Conservation (phyloP, 2,888 invertebrate genomes). For the Alviniconcha strummeri region DNA sequence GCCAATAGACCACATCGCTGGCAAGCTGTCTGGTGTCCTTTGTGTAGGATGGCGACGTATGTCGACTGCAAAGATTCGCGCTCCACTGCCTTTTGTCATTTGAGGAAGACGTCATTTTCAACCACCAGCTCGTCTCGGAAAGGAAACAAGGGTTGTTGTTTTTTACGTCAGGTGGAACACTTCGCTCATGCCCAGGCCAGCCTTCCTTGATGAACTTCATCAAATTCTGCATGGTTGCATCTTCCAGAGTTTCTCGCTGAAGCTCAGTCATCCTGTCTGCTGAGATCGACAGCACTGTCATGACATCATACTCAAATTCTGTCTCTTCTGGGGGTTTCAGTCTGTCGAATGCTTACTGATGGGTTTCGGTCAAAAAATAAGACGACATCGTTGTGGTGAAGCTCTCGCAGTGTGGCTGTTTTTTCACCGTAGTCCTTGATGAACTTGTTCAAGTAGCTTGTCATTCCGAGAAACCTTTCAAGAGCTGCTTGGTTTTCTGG, state of each 20-base stretch:
- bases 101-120: background rate
- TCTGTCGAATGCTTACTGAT: too few relatives aligned
- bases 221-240: slow-evolving; percentile 33
- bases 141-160: slow-evolving; percentile 20
- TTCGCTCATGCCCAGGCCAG: slow-evolving; percentile 29
- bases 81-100: slow-evolving; percentile 14
- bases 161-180: slow-evolving; percentile 5
- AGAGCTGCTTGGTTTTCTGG: too few relatives aligned
- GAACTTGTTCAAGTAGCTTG: too few relatives aligned
- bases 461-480: too few relatives aligned
- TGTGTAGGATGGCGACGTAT: background rate
- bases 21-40: too few relatives aligned
- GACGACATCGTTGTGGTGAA: too few relatives aligned
- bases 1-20: too few relatives aligned
- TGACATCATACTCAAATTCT: slow-evolving; percentile 24
- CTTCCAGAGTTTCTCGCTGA: slow-evolving; percentile 14
- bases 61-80: too few relatives aligned
- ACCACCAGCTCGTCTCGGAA: background rate
- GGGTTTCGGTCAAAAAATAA: too few relatives aligned
- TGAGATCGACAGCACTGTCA: slow-evolving; percentile 16
- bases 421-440: too few relatives aligned
- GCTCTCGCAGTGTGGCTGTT: too few relatives aligned
- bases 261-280: slow-evolving; percentile 22
- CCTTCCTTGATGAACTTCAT: slow-evolving; percentile 29
- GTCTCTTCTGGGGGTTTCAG: slow-evolving; percentile 5